A percentile compares a stretch with the other conserved stretches of the same genome.
phyloP scores from a whole-genome alignment of 2,888 invertebrate species.

The Phlogophora meticulosa region DNA sequence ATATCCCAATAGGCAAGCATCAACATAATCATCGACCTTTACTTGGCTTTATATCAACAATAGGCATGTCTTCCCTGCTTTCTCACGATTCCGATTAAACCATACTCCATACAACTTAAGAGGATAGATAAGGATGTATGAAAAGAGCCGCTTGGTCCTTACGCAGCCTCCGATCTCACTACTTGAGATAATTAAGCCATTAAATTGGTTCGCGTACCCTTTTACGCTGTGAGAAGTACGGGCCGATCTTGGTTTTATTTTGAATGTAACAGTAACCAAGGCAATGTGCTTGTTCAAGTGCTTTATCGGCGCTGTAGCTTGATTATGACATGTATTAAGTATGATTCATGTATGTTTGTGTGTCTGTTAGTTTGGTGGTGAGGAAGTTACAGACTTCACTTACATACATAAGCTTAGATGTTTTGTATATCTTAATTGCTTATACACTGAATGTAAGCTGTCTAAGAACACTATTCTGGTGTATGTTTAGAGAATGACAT shows the following conservation, averaged over 20 bases:
- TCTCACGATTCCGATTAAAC: constrained; percentile 71
- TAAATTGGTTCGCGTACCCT: constrained; percentile 84
- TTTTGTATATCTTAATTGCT: too few species aligned
- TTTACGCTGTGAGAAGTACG: constrained; percentile 83
- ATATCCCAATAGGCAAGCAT: constrained; percentile 19
- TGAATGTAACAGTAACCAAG: constrained; percentile 72
- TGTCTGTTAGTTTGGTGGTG: neutral
- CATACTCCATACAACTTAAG: constrained; percentile 67
- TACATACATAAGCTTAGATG: neutral
- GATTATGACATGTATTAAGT: constrained; percentile 66
- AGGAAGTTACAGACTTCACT: neutral
- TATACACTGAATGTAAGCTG: neutral
- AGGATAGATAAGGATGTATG: constrained; percentile 75
- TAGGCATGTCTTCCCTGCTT: constrained; percentile 58
- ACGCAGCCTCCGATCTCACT: constrained; percentile 78
- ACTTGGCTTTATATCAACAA: constrained; percentile 51
- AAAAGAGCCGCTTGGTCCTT: constrained; percentile 71
- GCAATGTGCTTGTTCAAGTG: constrained; percentile 79
- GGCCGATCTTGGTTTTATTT: constrained; percentile 77
- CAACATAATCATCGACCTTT: constrained; percentile 28
- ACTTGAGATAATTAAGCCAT: constrained; percentile 89
- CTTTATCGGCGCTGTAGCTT: constrained; percentile 67
- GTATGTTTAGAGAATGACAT: neutral
- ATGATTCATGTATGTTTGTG: constrained; percentile 37
- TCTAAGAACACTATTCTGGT: neutral